A percentile compares a stretch with the other conserved stretches of the same genome.
Conservation (phyloP, 2,797 vertebrate genomes). For the Sebastes trivittatus region DNA sequence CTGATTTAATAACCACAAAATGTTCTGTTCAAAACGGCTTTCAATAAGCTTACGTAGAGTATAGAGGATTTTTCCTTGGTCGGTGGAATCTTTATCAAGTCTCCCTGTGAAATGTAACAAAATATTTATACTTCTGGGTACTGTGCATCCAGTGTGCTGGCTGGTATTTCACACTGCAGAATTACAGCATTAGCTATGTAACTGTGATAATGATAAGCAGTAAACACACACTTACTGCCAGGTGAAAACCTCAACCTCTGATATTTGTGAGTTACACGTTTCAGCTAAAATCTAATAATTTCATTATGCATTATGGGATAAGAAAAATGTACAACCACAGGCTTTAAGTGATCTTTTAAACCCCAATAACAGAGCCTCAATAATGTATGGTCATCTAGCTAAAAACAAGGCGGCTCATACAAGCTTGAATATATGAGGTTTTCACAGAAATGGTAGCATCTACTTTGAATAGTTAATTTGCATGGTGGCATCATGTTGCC, state of each 20-base stretch:
- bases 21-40: conserved; percentile 32
- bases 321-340: neutral
- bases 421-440: neutral
- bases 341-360: neutral
- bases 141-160: neutral
- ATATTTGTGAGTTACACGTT: neutral
- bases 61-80: conserved; percentile 62
- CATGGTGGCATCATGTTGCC: neutral
- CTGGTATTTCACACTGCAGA: conserved; percentile 3
- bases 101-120: conserved; percentile 82
- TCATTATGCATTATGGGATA: neutral
- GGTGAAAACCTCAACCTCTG: neutral
- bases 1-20: conserved; percentile 50
- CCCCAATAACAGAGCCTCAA: neutral
- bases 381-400: neutral
- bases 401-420: neutral
- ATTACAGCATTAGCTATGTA: conserved; percentile 6
- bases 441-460: too few relatives aligned
- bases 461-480: conserved; percentile 1
- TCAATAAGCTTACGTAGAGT: conserved; percentile 80
- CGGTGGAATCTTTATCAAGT: conserved; percentile 82
- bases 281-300: neutral
- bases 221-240: neutral
- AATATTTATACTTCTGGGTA: conserved; percentile 45
- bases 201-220: neutral